A percentile compares a stretch with the other conserved stretches of the same genome.
Evolutionary conservation across 2,797 vertebrate genomes (phyloP).

Genomic region (Gambelia wislizenii): DNA sequence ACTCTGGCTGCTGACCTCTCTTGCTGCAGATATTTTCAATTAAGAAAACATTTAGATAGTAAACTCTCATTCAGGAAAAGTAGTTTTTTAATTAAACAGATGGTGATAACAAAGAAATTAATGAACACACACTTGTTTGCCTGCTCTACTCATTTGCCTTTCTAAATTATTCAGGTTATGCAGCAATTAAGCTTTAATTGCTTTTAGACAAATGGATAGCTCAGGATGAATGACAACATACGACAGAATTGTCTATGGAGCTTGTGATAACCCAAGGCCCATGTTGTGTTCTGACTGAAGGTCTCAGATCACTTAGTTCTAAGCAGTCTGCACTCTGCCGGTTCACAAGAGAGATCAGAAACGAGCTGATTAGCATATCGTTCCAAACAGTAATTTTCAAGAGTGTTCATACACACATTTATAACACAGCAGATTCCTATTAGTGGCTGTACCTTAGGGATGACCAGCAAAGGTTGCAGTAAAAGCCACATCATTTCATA

Average conservation of each 20-base stretch:
- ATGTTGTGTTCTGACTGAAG: neutral
- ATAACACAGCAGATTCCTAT: neutral
- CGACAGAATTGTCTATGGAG: slow-evolving; percentile 64
- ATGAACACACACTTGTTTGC: slow-evolving; percentile 79
- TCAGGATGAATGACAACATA: slow-evolving; percentile 78
- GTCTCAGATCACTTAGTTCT: neutral
- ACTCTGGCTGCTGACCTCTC: slow-evolving; percentile 75
- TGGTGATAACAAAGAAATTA: slow-evolving; percentile 82
- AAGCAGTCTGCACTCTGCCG: neutral
- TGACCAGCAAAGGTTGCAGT: neutral
- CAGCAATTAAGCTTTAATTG: slow-evolving; percentile 81
- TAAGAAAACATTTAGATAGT: slow-evolving; percentile 77
- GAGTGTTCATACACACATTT: neutral
- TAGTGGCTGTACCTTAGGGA: neutral
- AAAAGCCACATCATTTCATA: neutral
- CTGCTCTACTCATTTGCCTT: slow-evolving; percentile 79
- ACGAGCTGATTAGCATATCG: neutral
- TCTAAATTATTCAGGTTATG: slow-evolving; percentile 81
- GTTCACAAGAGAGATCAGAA: neutral
- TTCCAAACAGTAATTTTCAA: neutral
- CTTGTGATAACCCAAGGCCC: slow-evolving; percentile 21
- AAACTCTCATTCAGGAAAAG: slow-evolving; percentile 79
- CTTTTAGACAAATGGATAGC: slow-evolving; percentile 81
- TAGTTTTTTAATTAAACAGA: slow-evolving; percentile 83
- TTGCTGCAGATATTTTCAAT: slow-evolving; percentile 77